These are phyloP conservation scores for Protodeltote pygarga DNA, from an alignment of 2,888 invertebrate genomes.

Conservation along the genomic window DNA sequence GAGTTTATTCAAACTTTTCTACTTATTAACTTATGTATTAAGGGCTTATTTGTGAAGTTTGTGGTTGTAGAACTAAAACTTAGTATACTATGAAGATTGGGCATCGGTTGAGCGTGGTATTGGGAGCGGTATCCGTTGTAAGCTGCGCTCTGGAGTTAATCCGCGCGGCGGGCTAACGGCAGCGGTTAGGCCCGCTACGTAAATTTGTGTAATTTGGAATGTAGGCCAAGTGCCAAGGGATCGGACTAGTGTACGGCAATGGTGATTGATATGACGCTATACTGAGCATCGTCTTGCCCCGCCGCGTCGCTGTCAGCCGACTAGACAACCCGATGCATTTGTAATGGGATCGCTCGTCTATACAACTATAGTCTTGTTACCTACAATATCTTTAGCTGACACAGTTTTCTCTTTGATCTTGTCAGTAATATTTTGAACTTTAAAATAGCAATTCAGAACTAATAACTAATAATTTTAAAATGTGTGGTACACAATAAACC, in stretches of 20 bases:
- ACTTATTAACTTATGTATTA: constrained; percentile 84
- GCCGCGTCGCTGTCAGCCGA: constrained; percentile 62
- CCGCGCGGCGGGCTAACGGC: constrained; percentile 74
- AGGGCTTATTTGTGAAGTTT: constrained; percentile 71
- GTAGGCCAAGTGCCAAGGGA: constrained; percentile 86
- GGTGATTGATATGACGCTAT: constrained; percentile 84
- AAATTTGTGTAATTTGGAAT: constrained; percentile 86
- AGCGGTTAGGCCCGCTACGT: constrained; percentile 80
- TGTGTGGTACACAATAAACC: no score
- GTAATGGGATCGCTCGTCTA: constrained; percentile 60
- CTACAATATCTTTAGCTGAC: constrained; percentile 25
- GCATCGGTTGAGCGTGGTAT: constrained; percentile 77
- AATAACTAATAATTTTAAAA: no score
- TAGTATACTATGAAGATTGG: constrained; percentile 63
- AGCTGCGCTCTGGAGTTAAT: constrained; percentile 79
- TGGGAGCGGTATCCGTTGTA: constrained; percentile 72
- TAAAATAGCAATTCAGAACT: not conserved
- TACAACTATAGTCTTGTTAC: constrained; percentile 36
- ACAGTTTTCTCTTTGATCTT: constrained; percentile 26
- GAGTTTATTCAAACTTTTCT: constrained; percentile 82
- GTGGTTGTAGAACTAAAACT: constrained; percentile 61
- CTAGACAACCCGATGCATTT: constrained; percentile 72
- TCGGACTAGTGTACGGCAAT: constrained; percentile 75
- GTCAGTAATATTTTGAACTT: not conserved
- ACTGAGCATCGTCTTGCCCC: constrained; percentile 69